Evolutionary conservation across 2,113 vertebrate genomes (phyloP), one percentile per base, ranked within the genome.

Genomic region (Lasiurus borealis): DNA sequence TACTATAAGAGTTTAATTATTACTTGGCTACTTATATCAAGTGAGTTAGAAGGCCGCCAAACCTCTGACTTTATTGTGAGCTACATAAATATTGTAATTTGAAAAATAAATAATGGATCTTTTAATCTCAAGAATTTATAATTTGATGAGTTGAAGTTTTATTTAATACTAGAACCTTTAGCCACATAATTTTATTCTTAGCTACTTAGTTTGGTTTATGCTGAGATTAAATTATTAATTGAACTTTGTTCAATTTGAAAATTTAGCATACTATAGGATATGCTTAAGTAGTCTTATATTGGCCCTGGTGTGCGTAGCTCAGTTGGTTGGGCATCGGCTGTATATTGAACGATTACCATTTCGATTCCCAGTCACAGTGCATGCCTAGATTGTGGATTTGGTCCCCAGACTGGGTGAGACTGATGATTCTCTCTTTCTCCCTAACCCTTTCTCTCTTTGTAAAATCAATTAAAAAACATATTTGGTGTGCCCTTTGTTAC

Each of bases 221-320:
- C 78, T 75, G 40, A 77, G 29, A 78, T 78, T 18, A 96, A 91
- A 89, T 93, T 36, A 68, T 34, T 90, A 82, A 94, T 75, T 64
- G 87, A 94, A 92, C 2, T 92, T 88, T 5, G 46, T 21, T 81
- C 81, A 87, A 94, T 93, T 95, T 95, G 64, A 76, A 95, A 93
- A 77, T 50, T 90, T 85, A 91, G 27, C 31, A n/a, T 81, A 81
- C 71, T 77, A 66, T 52, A 64, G 36, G 54, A 52, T 23, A 54
- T 15, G 10, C 10, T 77, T 84, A 80, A 89, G 50, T 68, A 16
- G 14, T 68, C 29, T 68, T 68, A n/a, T n/a, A 68, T n/a, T 68
- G 64, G 29, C 29, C 29, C 14, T 16, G 64, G 31, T 31, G 0
- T n/a, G 64, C 18, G 64, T n/a, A 14, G 27, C 27, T 64, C 62